Evolutionary conservation across 2,113 vertebrate species (phyloP).

Genomic region (Pteronura brasiliensis): DNA sequence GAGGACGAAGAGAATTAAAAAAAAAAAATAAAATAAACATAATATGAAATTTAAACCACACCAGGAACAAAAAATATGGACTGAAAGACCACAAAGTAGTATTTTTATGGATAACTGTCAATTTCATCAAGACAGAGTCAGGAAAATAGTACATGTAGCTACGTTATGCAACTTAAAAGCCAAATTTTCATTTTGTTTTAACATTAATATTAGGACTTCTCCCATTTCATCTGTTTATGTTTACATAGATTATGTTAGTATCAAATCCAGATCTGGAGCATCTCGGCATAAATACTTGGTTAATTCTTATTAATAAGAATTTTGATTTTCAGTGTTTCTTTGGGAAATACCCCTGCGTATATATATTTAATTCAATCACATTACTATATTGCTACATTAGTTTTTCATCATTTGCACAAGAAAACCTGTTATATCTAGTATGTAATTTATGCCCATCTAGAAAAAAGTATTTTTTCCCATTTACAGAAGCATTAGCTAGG

Average conservation of each 20-base stretch:
- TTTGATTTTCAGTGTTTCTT: conserved; percentile 17
- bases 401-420: not conserved
- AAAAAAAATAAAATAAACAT: conserved; percentile 69
- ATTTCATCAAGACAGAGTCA: conserved; percentile 65
- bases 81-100: conserved; percentile 49
- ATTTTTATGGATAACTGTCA: conserved; percentile 61
- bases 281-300: conserved; percentile 65
- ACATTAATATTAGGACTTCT: conserved; percentile 62
- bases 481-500: not conserved
- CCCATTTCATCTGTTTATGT: conserved; percentile 70
- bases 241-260: conserved; percentile 66
- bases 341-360: conserved; percentile 17
- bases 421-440: not conserved
- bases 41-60: conserved; percentile 64
- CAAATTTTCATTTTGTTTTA: conserved; percentile 69
- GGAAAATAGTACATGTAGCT: conserved; percentile 47
- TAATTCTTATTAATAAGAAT: conserved; percentile 64
- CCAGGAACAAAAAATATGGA: conserved; percentile 53
- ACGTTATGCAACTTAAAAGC: conserved; percentile 55
- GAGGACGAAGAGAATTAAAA: conserved; percentile 50
- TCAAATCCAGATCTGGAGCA: conserved; percentile 63
- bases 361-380: conserved; percentile 19
- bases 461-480: not conserved
- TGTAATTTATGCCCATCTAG: conserved; percentile 1
- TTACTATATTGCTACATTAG: not conserved